Evolutionary conservation across 2,888 invertebrate species (phyloP), one percentile per base, ranked within the genome.

Genomic region (Phyto melanocephala): DNA sequence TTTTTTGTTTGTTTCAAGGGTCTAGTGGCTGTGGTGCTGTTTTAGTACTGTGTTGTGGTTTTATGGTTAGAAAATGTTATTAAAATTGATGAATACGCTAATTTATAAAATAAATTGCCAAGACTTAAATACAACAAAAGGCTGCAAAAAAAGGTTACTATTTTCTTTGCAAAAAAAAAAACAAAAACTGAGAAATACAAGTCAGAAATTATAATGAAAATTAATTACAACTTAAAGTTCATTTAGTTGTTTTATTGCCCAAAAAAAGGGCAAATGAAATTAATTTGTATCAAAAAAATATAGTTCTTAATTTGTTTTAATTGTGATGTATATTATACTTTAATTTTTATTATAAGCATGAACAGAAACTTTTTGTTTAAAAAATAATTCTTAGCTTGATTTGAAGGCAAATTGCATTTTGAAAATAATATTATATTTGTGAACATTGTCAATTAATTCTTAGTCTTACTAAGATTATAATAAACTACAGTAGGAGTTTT

Each of bases 81-180:
- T 89, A 89, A 89, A 89, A 89, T 89, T 89, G 89, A 89, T 89
- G 89, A 89, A 89, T 89, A 86, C 85, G 87, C 88, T 89, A 89
- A 89, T 89, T 89, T 88, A 88, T 86, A 86, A 84, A 84, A 85
- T 85, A 83, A 84, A 85, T 83, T 82, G 71, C 71, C 71, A 82
- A 82, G 79, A 75, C 65, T 82, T 71, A 71, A 74, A 54, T 35
- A 50, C n/a, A n/a, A n/a, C n/a, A 77, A 77, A 77, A 81, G 37
- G 24, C 3, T 1, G n/a, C 4, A 17, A 42, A 75, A 67, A 71
- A 65, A 74, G 65, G 65, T 62, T 62, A 20, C 33, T 20, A 17
- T 76, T 42, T 3, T 63, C 15, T 62, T 45, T 67, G 7, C 1
- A 33, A 40, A 35, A 1, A 33, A 37, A 65, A 37, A 15, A 10